phyloP scores from a whole-genome alignment of 2,888 invertebrate species.

The Crioceris asparagi region DNA sequence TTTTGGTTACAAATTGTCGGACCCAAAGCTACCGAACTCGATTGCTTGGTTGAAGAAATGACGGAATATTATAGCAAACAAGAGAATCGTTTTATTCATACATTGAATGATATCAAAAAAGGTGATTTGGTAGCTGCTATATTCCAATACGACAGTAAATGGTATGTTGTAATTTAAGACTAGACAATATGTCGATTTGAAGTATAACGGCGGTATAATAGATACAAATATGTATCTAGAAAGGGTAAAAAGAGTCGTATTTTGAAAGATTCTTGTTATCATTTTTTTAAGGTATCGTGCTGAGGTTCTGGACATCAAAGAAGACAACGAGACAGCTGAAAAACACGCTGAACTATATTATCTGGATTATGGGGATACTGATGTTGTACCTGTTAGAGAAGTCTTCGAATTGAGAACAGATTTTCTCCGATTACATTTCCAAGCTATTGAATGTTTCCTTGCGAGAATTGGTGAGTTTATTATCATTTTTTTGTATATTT shows the following conservation, averaged over 20 bases:
- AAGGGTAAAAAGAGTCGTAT: no score
- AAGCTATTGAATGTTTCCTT: slow-evolving; percentile 82
- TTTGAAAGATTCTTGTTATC: background rate
- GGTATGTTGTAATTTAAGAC: no score
- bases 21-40: slow-evolving; percentile 59
- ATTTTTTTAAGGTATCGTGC: slow-evolving; percentile 37
- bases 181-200: no score
- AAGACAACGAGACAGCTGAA: slow-evolving; percentile 46
- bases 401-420: slow-evolving; percentile 67
- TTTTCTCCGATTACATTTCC: slow-evolving; percentile 59
- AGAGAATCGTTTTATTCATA: slow-evolving; percentile 54
- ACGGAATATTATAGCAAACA: slow-evolving; percentile 62
- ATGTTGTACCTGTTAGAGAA: slow-evolving; percentile 52
- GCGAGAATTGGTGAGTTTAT: slow-evolving; percentile 52
- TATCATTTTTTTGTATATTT: no score
- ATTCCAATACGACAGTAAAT: slow-evolving; percentile 70
- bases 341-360: slow-evolving; percentile 63
- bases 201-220: no score
- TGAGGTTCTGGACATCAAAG: slow-evolving; percentile 55
- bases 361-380: slow-evolving; percentile 81
- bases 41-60: slow-evolving; percentile 72
- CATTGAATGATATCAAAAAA: slow-evolving; percentile 41
- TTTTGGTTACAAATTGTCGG: slow-evolving; percentile 86
- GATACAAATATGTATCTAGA: no score
- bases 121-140: slow-evolving; percentile 81